Evolutionary conservation across 2,888 invertebrate genomes (phyloP), one percentile per base, ranked within the genome.

Genomic region (Epinotia ramella): DNA sequence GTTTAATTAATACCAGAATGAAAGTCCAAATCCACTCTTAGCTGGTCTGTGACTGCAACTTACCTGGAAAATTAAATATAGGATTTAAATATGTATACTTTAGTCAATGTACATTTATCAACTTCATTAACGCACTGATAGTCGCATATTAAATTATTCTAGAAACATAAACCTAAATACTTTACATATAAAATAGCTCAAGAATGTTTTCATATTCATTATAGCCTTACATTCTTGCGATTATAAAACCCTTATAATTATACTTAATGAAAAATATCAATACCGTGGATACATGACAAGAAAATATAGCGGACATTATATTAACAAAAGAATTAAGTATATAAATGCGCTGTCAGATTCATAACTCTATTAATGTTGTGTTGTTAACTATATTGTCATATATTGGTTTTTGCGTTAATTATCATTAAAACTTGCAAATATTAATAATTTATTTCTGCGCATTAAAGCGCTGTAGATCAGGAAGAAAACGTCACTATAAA

Each of bases 1-100:
- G 44, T 64, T 18, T 13, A 18, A 44, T 46, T 46, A 56, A 33
- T 66, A 67, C 66, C 56, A 53, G 24, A 6, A 3, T 40, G 9
- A 56, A 53, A 5, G 44, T 46, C 44, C 59, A n/a, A 44, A 16
- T 24, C 6, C 16, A 11, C 46, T 60, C 57, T 57, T 6, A 11
- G 44, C 59, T 13, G 16, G 0, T 46, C 46, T 28, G 57, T 11
- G 40, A 11, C 63, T 20, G 28, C 65, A 49, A 71, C 75, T 75
- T 75, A 75, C 75, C 75, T 75, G 75, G 53, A 70, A 75, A n/a
- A 53, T 40, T 62, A 20, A 63, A 66, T 24, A 44, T 60, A 49
- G 16, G 1, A 65, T 70, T 70, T 6, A 28, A 60, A 28, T 40
- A 33, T 9, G 33, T 49, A 18, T 64, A 16, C 49, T 49, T 49